A percentile compares a stretch with the other conserved stretches of the same genome.
phyloP scores from a whole-genome alignment of 2,113 vertebrate genomes.

The Bombycilla garrulus region DNA sequence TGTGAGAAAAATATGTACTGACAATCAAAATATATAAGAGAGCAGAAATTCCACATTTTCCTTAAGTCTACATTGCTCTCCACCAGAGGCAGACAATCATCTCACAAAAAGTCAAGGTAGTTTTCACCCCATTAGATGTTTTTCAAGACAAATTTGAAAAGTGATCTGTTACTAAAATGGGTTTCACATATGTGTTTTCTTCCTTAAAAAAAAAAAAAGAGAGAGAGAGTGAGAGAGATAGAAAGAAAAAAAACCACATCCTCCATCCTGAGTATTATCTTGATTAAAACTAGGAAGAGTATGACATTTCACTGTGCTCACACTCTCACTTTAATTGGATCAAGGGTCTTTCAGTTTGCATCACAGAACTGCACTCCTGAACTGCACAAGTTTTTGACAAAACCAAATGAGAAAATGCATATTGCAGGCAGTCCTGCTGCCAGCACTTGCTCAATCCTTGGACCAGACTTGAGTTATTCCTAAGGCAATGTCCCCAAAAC shows the following conservation, averaged over 20 bases:
- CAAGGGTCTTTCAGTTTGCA: neutral
- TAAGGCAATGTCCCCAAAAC: neutral
- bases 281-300: neutral
- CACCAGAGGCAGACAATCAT: neutral
- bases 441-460: neutral
- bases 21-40: neutral
- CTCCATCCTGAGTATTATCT: neutral
- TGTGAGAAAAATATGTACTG: neutral
- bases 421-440: neutral
- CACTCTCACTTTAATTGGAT: neutral
- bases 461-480: neutral
- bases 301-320: neutral
- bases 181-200: neutral
- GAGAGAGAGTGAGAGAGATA: neutral
- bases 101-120: neutral
- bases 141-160: neutral
- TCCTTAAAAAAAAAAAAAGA: neutral
- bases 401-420: neutral
- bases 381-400: neutral
- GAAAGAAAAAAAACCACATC: neutral
- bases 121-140: neutral
- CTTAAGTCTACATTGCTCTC: neutral
- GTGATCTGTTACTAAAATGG: neutral
- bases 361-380: neutral
- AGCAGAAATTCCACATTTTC: neutral